Percentiles rank a stretch among this genome's conserved stretches.
Conservation (phyloP, 1,140 invertebrate genomes). For the Akabosia matsudoensis region DNA sequence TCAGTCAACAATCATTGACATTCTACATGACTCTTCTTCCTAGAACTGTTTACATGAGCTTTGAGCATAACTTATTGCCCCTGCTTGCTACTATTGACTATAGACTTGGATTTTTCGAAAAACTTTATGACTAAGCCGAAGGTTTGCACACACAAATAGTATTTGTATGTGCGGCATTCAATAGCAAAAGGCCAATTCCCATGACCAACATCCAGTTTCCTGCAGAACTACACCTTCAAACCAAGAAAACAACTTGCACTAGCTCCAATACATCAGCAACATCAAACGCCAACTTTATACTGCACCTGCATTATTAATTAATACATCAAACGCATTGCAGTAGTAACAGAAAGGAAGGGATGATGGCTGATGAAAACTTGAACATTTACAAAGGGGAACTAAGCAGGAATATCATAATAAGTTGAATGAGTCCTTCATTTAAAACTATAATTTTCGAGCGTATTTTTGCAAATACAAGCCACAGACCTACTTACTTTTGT, state of each 20-base stretch:
- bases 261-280: background rate
- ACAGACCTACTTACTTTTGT: background rate
- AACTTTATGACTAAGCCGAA: no score
- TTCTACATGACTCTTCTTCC: no score
- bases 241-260: background rate
- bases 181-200: slow-evolving; percentile 14
- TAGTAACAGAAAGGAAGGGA: background rate
- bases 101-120: no score
- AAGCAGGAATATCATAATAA: background rate
- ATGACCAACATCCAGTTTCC: slow-evolving; percentile 17
- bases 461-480: background rate
- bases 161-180: background rate
- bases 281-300: background rate
- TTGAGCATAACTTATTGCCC: no score
- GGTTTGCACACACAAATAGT: no score
- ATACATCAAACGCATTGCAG: background rate
- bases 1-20: no score
- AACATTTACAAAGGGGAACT: background rate
- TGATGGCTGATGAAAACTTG: background rate
- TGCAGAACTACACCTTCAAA: background rate
- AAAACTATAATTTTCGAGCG: no score
- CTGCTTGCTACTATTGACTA: no score
- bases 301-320: background rate
- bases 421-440: background rate
- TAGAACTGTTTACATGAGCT: no score